Base-by-base conservation (phyloP, 2,113 vertebrate species). In the Lampris incognitus region DNA sequence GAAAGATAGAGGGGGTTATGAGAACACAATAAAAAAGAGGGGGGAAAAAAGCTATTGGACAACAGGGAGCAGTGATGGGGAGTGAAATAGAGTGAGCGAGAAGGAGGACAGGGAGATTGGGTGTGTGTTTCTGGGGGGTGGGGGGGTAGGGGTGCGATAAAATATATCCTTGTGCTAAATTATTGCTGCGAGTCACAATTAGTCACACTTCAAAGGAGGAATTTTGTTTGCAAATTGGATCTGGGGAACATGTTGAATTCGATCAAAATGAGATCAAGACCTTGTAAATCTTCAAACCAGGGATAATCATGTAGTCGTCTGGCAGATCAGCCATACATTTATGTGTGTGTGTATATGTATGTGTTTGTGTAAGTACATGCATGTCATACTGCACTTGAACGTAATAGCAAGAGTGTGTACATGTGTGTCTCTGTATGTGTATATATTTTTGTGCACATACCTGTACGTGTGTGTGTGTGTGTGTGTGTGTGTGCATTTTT, bases 191-290 rank as follows among this genome's bases (percentile, higher is more conserved):
- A 79, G 77, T 81, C 66, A 76, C 69, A 89, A 86, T 89, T 87
- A 91, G 84, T 90, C 72, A 79, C 74, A 83, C 78, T 86, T 82
- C 69, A 77, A 76, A 83, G 83, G 41, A 69, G 68, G 60, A 81
- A 77, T 87, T 85, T 70, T 64, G 69, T 81, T 86, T 75, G 69
- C 78, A 87, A 84, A 89, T 88, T 83, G 76, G 76, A 84, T 83
- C 24, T 72, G 71, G 69, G 9, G 63, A 77, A 76, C 62, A 78
- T 70, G 70, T 61, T 78, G 69, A 65, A 79, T 78, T 85, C 58
- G 74, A 87, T 89, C 79, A 85, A 72, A 88, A 83, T 81, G 83
- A 83, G 85, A 88, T 87, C 76, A 65, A 74, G 84, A 85, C 84
- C 80, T 58, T 7, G 52, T 63, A 68, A 78, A 83, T 81, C 69